Percentiles rank a stretch among this genome's conserved stretches.
These are phyloP conservation scores for Drosophila gunungcola DNA, from an alignment of 1,140 invertebrate species.

Conservation along the genomic window DNA sequence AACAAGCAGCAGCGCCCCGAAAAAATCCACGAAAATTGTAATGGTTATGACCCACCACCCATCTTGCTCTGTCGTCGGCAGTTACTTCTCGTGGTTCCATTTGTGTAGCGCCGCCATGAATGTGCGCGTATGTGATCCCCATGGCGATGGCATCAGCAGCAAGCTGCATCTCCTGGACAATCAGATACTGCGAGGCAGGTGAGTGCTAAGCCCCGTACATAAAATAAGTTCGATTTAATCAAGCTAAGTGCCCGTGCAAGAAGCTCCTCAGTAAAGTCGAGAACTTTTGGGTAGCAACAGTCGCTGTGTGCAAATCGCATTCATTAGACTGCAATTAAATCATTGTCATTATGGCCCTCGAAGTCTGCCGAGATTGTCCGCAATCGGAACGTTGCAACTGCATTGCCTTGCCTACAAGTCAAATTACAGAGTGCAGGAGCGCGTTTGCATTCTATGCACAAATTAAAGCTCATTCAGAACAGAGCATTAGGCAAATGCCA, in stretches of 20 bases:
- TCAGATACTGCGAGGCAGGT: conserved; percentile 86
- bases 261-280: no score
- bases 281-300: neutral
- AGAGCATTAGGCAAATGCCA: no score
- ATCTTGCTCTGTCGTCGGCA: conserved; percentile 68
- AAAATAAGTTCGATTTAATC: conserved; percentile 26
- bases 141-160: conserved; percentile 88
- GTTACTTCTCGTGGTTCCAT: conserved; percentile 88
- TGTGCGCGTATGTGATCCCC: conserved; percentile 87
- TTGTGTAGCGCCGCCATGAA: conserved; percentile 87
- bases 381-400: conserved; percentile 16
- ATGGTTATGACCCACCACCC: conserved; percentile 13
- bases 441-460: no score
- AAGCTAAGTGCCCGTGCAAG: conserved; percentile 17
- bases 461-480: no score
- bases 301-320: conserved; percentile 7
- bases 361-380: conserved; percentile 3
- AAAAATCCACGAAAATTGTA: neutral
- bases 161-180: conserved; percentile 87
- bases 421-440: conserved; percentile 2
- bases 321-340: conserved; percentile 61
- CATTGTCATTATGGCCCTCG: conserved; percentile 40
- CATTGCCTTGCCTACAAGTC: conserved; percentile 1
- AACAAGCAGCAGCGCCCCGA: neutral
- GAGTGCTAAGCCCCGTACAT: conserved; percentile 29